Evolutionary conservation across 2,113 vertebrate genomes (phyloP), one percentile per base, ranked within the genome.

Genomic region (Plestiodon gilberti): DNA sequence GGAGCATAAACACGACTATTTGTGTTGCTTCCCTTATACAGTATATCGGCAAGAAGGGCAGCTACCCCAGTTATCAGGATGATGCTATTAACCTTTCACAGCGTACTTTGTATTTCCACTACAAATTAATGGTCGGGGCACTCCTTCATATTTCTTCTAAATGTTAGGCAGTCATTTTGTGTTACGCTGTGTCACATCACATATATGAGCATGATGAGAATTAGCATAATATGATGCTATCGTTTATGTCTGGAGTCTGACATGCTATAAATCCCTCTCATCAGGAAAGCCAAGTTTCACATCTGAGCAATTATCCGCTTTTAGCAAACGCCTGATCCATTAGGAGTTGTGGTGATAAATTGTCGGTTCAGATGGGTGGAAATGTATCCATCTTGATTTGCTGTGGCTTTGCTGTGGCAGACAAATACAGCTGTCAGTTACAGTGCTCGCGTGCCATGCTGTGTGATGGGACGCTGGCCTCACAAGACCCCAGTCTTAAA

Each of bases 241-340:
- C 61, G 71, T 85, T 35, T 4, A 78, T 65, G 73, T 83, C 87
- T 92, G 57, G 78, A 76, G 4, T 65, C 82, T 70, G 76, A 69
- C 83, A 74, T 62, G 57, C n/a, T 83, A 38, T 22, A 79, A 88
- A 90, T 55, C 82, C 78, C 81, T 89, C 13, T 2, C 84, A 71
- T 76, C 81, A 55, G 70, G 40, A 86, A 91, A 93, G 43, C 79
- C 87, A 79, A 91, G 30, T 3, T 87, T 57, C 92, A 88, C 76
- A 89, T 62, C 77, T 84, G 61, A 76, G 38, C 90, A 83, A 85
- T 93, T 87, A 82, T 61, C 84, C 78, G 22, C 89, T 85, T 65
- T 75, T 85, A 93, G 88, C 81, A 91, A 80, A 90, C 23, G 70
- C 84, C 43, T 23, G 79, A 89, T 90, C 93, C 91, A 20, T 20